phyloP scores from a whole-genome alignment of 2,797 vertebrate genomes.

The Gouania willdenowi region DNA sequence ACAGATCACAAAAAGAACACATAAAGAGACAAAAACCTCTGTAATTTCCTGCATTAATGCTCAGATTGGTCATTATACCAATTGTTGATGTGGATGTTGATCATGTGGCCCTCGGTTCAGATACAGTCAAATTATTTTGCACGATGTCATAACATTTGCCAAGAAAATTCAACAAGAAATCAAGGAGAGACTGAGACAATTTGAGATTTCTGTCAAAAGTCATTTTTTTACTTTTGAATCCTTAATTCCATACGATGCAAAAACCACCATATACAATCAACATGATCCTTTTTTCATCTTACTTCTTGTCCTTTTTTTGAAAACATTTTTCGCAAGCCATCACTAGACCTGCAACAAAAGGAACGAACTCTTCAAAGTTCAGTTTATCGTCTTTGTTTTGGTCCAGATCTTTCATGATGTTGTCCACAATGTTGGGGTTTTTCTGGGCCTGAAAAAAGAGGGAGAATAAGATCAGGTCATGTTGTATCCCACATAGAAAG shows the following conservation, averaged over 20 bases:
- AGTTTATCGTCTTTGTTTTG: constrained; percentile 73
- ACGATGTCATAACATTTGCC: too few relatives aligned
- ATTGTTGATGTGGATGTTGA: too few relatives aligned
- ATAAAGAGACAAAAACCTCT: too few relatives aligned
- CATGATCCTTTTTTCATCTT: constrained; percentile 1
- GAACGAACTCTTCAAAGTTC: constrained; percentile 82
- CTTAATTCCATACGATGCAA: neutral
- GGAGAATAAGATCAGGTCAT: neutral
- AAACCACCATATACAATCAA: neutral
- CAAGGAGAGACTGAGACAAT: too few relatives aligned
- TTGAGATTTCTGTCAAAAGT: neutral
- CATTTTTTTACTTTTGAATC: constrained; percentile 31
- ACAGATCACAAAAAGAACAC: too few relatives aligned
- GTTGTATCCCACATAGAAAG: neutral
- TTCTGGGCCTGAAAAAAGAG: constrained; percentile 62
- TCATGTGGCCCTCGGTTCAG: too few relatives aligned
- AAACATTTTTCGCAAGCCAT: constrained; percentile 65
- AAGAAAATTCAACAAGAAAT: too few relatives aligned
- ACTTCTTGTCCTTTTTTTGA: constrained; percentile 45
- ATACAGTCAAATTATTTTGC: too few relatives aligned
- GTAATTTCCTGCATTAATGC: too few relatives aligned
- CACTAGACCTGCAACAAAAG: constrained; percentile 66
- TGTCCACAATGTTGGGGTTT: constrained; percentile 49
- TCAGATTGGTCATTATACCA: too few relatives aligned
- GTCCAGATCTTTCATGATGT: constrained; percentile 82